Evolutionary conservation across 2,888 invertebrate species (phyloP), one percentile per base, ranked within the genome.

Genomic region (Scaptomyza caliginosa): DNA sequence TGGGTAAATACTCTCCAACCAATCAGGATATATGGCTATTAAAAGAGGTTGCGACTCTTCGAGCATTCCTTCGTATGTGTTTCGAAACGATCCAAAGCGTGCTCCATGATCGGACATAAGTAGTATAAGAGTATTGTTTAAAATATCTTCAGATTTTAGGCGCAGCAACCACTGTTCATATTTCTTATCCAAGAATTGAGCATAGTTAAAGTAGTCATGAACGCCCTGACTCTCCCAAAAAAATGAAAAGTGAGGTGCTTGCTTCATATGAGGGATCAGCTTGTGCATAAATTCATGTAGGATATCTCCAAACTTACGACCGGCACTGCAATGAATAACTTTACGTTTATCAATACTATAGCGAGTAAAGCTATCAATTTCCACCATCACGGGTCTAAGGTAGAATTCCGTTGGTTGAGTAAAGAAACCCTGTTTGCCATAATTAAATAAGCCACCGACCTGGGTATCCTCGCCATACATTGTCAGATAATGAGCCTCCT

Each of bases 81-180:
- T 58, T 8, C 96, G 93, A 72, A 96, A 96, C 3, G 92, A 92
- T 0, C 97, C 97, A 94, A 95, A 96, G 59, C 97, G 92, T 51
- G 96, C 94, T 0, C 98, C 98, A 86, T 98, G 97, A 88, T 97
- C 98, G 89, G 97, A 97, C 92, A 97, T 92, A 8, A 96, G 88
- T 39, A 97, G 92, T 3, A 96, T 77, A 32, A 94, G 92, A 0
- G 96, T 96, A 21, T 94, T 92, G 42, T 96, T 93, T 43, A 96
- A 90, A 0, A 84, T 17, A 2, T 60, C 60, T 1, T 67, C 40
- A 0, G 17, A 11, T n/a, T 60, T 21, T 0, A 85, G 2, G 2
- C 40, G 93, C 6, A 91, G 28, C 4, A 81, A 10, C 4, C 71
- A 36, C 11, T n/a, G n/a, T 34, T 43, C n/a, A 56, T 82, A 76